Percentiles rank a stretch among this genome's conserved stretches.
These are phyloP conservation scores for Apodemus agrarius DNA, from an alignment of 2,797 vertebrate species.

Conservation along the genomic window DNA sequence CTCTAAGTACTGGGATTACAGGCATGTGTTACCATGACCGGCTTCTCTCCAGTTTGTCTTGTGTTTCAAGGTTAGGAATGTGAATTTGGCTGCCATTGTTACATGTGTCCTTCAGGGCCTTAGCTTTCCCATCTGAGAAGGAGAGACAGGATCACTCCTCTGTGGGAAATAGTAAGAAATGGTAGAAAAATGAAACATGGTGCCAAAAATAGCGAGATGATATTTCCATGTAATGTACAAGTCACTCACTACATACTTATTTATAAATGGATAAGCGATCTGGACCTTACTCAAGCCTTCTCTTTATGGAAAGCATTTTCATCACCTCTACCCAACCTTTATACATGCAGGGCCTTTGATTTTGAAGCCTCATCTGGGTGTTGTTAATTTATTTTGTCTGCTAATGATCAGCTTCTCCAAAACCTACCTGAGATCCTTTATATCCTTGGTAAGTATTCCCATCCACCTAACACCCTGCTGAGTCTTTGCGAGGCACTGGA, in stretches of 20 bases:
- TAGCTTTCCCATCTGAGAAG: not conserved
- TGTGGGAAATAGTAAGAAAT: not conserved
- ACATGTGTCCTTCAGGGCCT: not conserved
- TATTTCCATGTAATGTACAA: no score
- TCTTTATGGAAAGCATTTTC: not conserved
- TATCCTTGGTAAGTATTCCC: not conserved
- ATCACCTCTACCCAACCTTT: not conserved
- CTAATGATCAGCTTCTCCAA: not conserved
- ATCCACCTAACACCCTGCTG: not conserved
- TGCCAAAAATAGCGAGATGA: not conserved
- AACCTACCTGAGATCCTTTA: not conserved
- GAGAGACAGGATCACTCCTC: no score
- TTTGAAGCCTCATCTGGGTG: not conserved
- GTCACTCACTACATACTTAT: not conserved
- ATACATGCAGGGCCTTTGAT: not conserved
- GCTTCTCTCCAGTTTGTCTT: not conserved
- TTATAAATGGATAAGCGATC: not conserved
- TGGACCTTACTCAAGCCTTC: not conserved
- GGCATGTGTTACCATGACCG: not conserved
- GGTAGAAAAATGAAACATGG: not conserved
- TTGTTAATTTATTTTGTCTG: slow-evolving; percentile 24
- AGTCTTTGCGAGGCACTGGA: not conserved
- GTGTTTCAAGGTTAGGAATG: not conserved
- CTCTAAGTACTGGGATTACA: not conserved
- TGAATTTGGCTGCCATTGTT: not conserved